Evolutionary conservation across 2,888 invertebrate genomes (phyloP), one percentile per base, ranked within the genome.

Genomic region (Ethmia dodecea): DNA sequence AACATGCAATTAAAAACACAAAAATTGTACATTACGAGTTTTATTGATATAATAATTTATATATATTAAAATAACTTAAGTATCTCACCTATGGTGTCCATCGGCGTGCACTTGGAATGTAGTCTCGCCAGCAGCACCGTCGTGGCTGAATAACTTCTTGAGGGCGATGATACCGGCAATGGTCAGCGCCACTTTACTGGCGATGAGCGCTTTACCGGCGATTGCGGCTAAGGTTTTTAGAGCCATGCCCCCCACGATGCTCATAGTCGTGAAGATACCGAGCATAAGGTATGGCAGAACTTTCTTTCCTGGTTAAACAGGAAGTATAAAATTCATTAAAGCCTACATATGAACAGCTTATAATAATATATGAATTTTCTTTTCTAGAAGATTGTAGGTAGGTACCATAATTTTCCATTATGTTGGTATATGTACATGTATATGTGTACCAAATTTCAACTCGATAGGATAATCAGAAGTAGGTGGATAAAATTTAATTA

Each of bases 131-230:
- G 89, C 86, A 43, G 87, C 76, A 45, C 84, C 77, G 47, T 91
- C 91, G 45, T 90, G 90, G 42, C 91, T 89, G 77, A 92, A 92
- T 46, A 93, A 83, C 67, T 92, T 92, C 79, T 92, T 92, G 49
- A 92, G 71, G 13, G 90, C 92, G 52, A 92, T 90, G 38, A 92
- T 91, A 35, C 91, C 90, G 42, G 92, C 90, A 51, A 93, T 92
- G 40, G 92, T 90, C 38, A 93, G 70, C 1, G 92, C 92, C 30
- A 92, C 90, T 66, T 93, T 93, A 65, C 91, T 91, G 48, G 92
- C 91, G 42, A 93, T 88, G 43, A 93, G 79, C 20, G 92, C 92
- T 67, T 92, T 91, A 29, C 90, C 91, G 30, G 92, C 92, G 53
- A 92, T 90, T 15, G 90, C 86, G 35, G 91, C 92, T 45, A 92